Evolutionary conservation across 2,888 invertebrate genomes (phyloP).

Genomic region (Pterobdella sp.): DNA sequence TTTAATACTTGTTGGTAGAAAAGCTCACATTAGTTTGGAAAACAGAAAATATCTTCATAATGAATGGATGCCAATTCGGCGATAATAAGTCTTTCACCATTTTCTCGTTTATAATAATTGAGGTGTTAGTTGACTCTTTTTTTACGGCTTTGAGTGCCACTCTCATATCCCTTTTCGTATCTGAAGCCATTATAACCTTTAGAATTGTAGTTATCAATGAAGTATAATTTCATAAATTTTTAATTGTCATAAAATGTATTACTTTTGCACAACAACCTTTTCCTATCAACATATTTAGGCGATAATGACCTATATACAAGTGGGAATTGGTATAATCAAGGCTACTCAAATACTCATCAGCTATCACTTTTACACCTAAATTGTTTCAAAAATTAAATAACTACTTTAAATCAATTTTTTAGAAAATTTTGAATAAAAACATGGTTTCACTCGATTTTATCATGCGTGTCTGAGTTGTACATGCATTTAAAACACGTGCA

Average conservation of each 20-base stretch:
- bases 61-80: conserved; percentile 22
- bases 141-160: conserved; percentile 20
- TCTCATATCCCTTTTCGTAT: not conserved
- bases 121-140: not conserved
- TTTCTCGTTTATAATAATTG: conserved; percentile 12
- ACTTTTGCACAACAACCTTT: conserved; percentile 28
- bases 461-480: too few species aligned
- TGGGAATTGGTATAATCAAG: not conserved
- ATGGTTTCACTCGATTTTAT: too few species aligned
- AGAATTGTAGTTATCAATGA: not conserved
- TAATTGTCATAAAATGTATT: not conserved
- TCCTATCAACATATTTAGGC: conserved; percentile 15
- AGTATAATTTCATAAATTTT: not conserved
- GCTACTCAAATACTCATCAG: not conserved
- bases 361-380: not conserved
- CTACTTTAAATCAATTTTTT: too few species aligned
- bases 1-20: not conserved
- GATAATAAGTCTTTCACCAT: conserved; percentile 8
- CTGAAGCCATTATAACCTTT: conserved; percentile 4
- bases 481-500: too few species aligned
- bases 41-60: conserved; percentile 16
- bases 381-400: too few species aligned
- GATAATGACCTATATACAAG: conserved; percentile 10
- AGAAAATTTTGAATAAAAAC: too few species aligned
- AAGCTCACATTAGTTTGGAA: conserved; percentile 15